Conservation (phyloP, 2,113 vertebrate species). For the Polyodon spathula region DNA sequence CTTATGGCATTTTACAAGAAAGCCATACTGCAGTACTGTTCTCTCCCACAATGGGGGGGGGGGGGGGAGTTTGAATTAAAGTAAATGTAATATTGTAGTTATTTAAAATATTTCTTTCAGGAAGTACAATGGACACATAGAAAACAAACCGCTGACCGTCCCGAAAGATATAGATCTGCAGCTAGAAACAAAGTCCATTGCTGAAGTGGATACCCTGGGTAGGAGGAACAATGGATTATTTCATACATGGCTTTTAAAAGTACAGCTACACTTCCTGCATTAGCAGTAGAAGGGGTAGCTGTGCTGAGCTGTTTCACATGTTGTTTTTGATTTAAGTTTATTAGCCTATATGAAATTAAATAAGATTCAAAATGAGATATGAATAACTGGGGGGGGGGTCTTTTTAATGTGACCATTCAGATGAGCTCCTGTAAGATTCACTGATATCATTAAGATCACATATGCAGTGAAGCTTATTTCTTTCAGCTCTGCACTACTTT, state of each 20-base stretch:
- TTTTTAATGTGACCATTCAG: no score
- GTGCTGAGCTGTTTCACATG: no score
- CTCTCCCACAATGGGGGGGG: no score
- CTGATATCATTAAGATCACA: no score
- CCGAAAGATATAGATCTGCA: slow-evolving; percentile 96
- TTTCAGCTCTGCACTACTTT: slow-evolving; percentile 88
- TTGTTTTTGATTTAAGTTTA: no score
- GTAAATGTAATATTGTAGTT: no score
- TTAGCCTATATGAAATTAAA: neutral
- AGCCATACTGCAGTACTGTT: no score
- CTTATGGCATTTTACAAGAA: no score
- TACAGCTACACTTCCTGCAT: neutral
- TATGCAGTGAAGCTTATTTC: slow-evolving; percentile 16
- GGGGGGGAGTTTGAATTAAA: no score
- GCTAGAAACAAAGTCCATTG: slow-evolving; percentile 89
- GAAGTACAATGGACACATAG: slow-evolving; percentile 93
- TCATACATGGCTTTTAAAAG: neutral
- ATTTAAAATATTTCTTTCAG: slow-evolving; percentile 52
- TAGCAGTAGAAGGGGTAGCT: no score
- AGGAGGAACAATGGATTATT: slow-evolving; percentile 6
- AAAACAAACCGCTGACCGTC: slow-evolving; percentile 85
- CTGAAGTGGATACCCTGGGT: slow-evolving; percentile 94
- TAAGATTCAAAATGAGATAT: neutral
- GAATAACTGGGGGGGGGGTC: no score
- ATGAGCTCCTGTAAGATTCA: no score